Evolutionary conservation across 2,888 invertebrate genomes (phyloP).

Genomic region (Polydrusus pterygomalis): DNA sequence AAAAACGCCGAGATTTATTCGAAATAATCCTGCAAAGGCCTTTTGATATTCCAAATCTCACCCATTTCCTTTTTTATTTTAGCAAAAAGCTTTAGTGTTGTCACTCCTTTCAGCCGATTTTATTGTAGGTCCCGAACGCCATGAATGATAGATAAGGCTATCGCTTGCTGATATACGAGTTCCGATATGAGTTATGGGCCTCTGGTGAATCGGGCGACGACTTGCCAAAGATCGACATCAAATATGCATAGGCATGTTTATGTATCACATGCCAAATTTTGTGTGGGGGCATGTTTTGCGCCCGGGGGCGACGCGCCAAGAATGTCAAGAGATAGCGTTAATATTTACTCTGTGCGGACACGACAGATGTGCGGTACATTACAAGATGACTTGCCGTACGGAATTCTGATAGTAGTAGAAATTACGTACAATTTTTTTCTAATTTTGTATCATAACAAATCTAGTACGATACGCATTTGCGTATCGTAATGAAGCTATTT

Average conservation of each 20-base stretch:
- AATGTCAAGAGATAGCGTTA: conserved; percentile 37
- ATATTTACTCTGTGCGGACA: conserved; percentile 35
- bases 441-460: too few species aligned
- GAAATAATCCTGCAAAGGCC: conserved; percentile 10
- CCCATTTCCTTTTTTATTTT: conserved; percentile 41
- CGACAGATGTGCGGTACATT: conserved; percentile 25
- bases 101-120: conserved; percentile 52
- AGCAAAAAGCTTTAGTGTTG: conserved; percentile 42
- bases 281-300: conserved; percentile 44
- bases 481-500: too few species aligned
- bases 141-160: conserved; percentile 66
- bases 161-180: conserved; percentile 70
- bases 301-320: conserved; percentile 35
- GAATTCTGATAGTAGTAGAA: too few species aligned
- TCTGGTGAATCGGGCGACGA: conserved; percentile 70
- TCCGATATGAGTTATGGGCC: conserved; percentile 72
- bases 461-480: too few species aligned
- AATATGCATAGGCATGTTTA: conserved; percentile 69
- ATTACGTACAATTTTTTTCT: too few species aligned
- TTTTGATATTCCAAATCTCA: conserved; percentile 30
- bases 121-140: conserved; percentile 60
- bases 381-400: conserved; percentile 6
- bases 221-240: conserved; percentile 71
- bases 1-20: conserved; percentile 15
- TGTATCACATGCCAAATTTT: conserved; percentile 54